Evolutionary conservation across 2,888 invertebrate genomes (phyloP), one percentile per base, ranked within the genome.

Genomic region (Anorthoa munda): DNA sequence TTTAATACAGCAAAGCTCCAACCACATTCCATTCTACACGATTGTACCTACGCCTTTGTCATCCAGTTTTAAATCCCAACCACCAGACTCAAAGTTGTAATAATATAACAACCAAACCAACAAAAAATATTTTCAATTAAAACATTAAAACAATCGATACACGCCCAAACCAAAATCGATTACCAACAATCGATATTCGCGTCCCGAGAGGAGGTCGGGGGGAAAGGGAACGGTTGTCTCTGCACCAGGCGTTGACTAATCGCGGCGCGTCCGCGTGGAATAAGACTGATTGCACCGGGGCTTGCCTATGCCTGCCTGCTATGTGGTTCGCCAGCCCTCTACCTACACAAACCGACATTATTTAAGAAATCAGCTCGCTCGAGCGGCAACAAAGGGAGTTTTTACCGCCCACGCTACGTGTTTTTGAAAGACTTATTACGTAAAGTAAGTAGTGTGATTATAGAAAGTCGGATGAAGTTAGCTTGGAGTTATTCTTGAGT

Each of bases 191-290:
- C 96, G 95, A 96, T 96, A 94, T 89, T 86, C 88, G 87, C 89
- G 79, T 89, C 90, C 90, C 90, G 86, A 82, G 92, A 92, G 93
- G 93, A 92, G 94, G 93, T 89, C 84, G 93, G 92, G 92, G 93
- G 93, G 91, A 87, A 86, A 81, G 88, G 86, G 90, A 86, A 92
- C 91, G 93, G 92, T 93, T 95, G 96, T 96, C 95, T 95, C 96
- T 96, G 96, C 94, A 93, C 91, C 92, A 91, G 95, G 95, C 96
- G 95, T 95, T 96, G 95, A 96, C 95, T 96, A 96, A 96, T 96
- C 93, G 95, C 88, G 92, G 92, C 94, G 94, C 95, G 96, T 95
- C 96, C 95, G 95, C 95, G 94, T 93, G 96, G 96, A 96, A 96
- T 95, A 96, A 96, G 96, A 96, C 94, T 95, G 96, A 96, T 96